These are phyloP conservation scores for Acipenser transmontanus DNA, from an alignment of 2,797 vertebrate species.

Conservation along the genomic window DNA sequence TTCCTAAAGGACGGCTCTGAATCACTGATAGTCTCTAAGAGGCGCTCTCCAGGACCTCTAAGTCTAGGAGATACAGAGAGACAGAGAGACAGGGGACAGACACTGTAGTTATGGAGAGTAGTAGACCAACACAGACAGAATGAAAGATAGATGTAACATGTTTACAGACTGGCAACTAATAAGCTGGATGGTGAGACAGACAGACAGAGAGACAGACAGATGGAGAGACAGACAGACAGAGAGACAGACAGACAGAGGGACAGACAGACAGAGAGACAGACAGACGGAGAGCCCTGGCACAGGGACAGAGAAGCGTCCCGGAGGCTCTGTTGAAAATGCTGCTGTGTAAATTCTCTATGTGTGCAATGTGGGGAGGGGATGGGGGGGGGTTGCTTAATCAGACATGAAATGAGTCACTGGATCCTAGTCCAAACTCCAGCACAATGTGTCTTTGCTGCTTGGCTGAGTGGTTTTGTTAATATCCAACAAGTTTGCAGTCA, in stretches of 20 bases:
- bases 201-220: too few relatives aligned
- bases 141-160: neutral
- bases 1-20: too few relatives aligned
- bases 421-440: neutral
- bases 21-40: too few relatives aligned
- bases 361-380: too few relatives aligned
- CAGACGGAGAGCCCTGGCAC: neutral
- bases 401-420: neutral
- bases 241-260: neutral
- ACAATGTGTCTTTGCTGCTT: neutral
- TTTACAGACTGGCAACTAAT: too few relatives aligned
- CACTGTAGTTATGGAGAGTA: neutral
- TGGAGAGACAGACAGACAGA: too few relatives aligned
- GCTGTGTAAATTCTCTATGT: too few relatives aligned
- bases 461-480: slow-evolving; percentile 18
- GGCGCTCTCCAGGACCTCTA: too few relatives aligned
- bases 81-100: slow-evolving; percentile 10
- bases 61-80: neutral
- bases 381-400: neutral
- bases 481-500: slow-evolving; percentile 41
- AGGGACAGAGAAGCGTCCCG: neutral
- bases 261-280: neutral
- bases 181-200: too few relatives aligned
- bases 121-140: neutral
- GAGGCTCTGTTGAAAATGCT: neutral